Evolutionary conservation across 2,113 vertebrate genomes (phyloP).

Genomic region (Patagioenas fasciata): DNA sequence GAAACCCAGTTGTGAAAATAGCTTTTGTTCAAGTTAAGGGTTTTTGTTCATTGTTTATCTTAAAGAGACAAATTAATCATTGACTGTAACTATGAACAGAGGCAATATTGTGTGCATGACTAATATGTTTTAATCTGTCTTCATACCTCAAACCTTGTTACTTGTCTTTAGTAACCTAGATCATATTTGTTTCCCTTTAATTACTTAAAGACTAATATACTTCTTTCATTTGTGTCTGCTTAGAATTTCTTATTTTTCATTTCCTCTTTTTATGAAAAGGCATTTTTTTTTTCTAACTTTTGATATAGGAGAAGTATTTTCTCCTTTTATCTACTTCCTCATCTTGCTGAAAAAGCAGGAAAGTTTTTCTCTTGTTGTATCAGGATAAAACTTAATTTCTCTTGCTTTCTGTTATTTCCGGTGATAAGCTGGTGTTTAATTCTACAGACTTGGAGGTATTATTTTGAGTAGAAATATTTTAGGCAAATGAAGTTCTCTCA

Average conservation of each 20-base stretch:
- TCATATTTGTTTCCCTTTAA: not conserved
- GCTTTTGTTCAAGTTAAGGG: not conserved
- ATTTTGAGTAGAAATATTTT: not conserved
- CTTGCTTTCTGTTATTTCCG: not conserved
- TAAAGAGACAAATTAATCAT: not conserved
- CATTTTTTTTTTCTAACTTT: not conserved
- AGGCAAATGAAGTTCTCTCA: not conserved
- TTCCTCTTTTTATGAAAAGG: not conserved
- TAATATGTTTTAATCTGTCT: not conserved
- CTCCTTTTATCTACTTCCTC: not conserved
- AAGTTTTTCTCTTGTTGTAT: not conserved
- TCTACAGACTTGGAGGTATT: not conserved
- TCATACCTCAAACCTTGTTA: not conserved
- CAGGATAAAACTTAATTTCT: not conserved
- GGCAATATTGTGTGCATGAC: fast-evolving
- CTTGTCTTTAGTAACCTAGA: not conserved
- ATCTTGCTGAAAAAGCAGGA: not conserved
- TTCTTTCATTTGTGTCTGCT: not conserved
- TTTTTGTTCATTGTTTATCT: not conserved
- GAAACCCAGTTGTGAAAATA: not conserved
- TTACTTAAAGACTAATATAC: not conserved
- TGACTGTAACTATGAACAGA: not conserved
- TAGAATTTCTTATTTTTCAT: not conserved
- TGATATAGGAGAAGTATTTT: not conserved
- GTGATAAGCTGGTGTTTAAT: not conserved